Evolutionary conservation across 2,888 invertebrate genomes (phyloP).

Genomic region (Cremastobaeus sp.): DNA sequence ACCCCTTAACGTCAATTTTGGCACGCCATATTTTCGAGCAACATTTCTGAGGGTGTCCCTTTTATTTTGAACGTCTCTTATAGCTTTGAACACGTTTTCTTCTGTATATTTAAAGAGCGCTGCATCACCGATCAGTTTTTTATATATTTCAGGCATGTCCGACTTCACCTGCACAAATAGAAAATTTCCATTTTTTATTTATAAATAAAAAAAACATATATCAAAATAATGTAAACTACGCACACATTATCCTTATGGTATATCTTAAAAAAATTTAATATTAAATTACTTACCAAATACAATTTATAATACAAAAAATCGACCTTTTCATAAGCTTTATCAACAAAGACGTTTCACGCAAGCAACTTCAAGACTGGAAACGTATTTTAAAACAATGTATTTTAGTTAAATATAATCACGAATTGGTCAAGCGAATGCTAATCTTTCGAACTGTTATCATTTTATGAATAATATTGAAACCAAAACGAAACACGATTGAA

Average conservation of each 20-base stretch:
- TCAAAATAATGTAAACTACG: background rate
- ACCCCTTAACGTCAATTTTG: background rate
- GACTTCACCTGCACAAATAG: too few relatives aligned
- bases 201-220: too few relatives aligned
- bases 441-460: background rate
- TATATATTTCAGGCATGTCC: too few relatives aligned
- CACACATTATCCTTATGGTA: background rate
- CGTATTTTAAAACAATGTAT: background rate
- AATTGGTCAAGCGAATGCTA: background rate
- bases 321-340: background rate
- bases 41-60: background rate
- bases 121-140: background rate
- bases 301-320: background rate
- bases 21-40: conserved; percentile 7
- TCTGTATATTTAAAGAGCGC: conserved; percentile 7
- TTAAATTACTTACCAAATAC: background rate
- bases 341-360: background rate
- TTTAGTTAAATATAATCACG: background rate
- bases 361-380: background rate
- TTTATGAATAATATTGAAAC: background rate
- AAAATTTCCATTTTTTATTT: too few relatives aligned
- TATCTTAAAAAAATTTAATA: background rate
- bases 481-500: background rate
- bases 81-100: conserved; percentile 5
- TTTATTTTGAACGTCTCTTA: background rate